Percentiles rank a stretch among this genome's conserved stretches.
These are phyloP conservation scores for Nibea coibor DNA, from an alignment of 2,113 vertebrate genomes.

Conservation along the genomic window DNA sequence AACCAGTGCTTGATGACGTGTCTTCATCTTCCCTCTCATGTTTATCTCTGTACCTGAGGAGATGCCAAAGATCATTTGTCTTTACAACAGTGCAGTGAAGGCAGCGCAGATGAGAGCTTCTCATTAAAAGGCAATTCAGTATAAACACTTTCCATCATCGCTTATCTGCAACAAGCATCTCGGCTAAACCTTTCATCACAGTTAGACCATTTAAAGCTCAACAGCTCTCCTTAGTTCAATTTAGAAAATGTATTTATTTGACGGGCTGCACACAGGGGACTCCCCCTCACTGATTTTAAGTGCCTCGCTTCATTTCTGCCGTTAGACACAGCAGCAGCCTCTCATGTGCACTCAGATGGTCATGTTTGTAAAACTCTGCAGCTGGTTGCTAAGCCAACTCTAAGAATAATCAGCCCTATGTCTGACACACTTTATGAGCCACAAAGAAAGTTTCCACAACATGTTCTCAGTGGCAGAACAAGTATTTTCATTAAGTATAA, in stretches of 20 bases:
- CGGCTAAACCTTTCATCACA: slow-evolving; percentile 13
- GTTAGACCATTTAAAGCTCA: slow-evolving; percentile 11
- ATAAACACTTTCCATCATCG: neutral
- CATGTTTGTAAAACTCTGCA: neutral
- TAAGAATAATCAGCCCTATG: neutral
- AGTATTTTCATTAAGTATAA: neutral
- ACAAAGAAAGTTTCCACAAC: neutral
- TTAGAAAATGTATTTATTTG: slow-evolving; percentile 35
- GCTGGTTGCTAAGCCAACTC: neutral
- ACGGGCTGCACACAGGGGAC: slow-evolving; percentile 18
- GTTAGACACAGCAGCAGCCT: neutral
- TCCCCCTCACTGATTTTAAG: slow-evolving; percentile 24
- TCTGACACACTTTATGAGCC: neutral
- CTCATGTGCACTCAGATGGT: neutral
- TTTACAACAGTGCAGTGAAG: neutral
- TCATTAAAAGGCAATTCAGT: slow-evolving; percentile 9
- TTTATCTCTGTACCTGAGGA: slow-evolving; percentile 20
- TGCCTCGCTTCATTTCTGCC: slow-evolving; percentile 20
- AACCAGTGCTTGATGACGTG: slow-evolving; percentile 13
- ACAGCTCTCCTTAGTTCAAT: slow-evolving; percentile 11
- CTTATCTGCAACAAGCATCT: slow-evolving; percentile 16
- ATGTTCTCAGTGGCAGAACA: neutral
- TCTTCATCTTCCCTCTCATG: slow-evolving; percentile 22
- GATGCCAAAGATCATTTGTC: slow-evolving; percentile 41
- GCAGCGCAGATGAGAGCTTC: neutral